A percentile compares a stretch with the other conserved stretches of the same genome.
phyloP scores from a whole-genome alignment of 2,888 invertebrate species.

The Amaurobius ferox region DNA sequence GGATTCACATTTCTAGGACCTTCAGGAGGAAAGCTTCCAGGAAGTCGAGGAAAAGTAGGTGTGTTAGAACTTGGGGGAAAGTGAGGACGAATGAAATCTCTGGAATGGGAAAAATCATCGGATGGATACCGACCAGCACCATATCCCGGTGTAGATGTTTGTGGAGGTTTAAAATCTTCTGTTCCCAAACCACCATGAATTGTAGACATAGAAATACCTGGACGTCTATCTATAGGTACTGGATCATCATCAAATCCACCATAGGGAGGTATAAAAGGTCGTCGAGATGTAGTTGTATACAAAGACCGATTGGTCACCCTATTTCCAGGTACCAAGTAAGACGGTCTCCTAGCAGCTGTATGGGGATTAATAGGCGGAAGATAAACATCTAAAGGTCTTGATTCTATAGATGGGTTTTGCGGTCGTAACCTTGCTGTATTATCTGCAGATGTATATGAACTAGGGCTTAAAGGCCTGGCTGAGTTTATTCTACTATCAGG shows the following conservation, averaged over 20 bases:
- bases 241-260: slow-evolving; percentile 64
- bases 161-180: not conserved
- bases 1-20: not conserved
- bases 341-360: slow-evolving; percentile 31
- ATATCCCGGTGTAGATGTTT: slow-evolving; percentile 14
- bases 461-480: not conserved
- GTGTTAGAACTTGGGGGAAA: slow-evolving; percentile 26
- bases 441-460: not conserved
- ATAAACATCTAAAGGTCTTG: slow-evolving; percentile 33
- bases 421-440: not conserved
- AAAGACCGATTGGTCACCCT: slow-evolving; percentile 1
- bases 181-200: slow-evolving; percentile 32
- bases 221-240: slow-evolving; percentile 27
- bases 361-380: slow-evolving; percentile 50
- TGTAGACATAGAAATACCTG: slow-evolving; percentile 31
- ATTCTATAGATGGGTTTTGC: slow-evolving; percentile 14
- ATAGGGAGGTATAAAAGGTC: slow-evolving; percentile 53
- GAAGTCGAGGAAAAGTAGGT: slow-evolving; percentile 1
- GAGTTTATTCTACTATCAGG: not conserved
- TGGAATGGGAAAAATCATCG: not conserved
- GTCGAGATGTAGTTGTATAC: slow-evolving; percentile 33
- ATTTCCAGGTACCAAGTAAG: slow-evolving; percentile 15
- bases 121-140: slow-evolving; percentile 30
- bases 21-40: not conserved
- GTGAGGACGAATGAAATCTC: slow-evolving; percentile 24